These are phyloP conservation scores for Siphlonurus alternatus DNA, from an alignment of 2,888 invertebrate genomes.

Conservation along the genomic window DNA sequence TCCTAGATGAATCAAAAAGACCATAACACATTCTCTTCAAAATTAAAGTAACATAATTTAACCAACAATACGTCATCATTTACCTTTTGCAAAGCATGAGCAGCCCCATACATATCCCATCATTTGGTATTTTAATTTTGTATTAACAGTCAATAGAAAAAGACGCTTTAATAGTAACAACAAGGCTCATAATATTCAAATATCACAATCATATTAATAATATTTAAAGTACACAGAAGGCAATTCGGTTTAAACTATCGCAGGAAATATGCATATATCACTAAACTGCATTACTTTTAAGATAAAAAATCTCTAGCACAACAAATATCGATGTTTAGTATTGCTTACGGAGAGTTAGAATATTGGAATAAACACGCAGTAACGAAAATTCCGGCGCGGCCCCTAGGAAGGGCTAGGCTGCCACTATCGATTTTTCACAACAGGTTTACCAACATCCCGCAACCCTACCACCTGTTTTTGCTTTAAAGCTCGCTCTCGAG, in stretches of 20 bases:
- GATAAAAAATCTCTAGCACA: background rate
- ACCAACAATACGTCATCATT: conserved; percentile 13
- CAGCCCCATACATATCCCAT: conserved; percentile 92
- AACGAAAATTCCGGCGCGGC: background rate
- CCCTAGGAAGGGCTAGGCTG: background rate
- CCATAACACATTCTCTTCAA: background rate
- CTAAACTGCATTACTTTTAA: background rate
- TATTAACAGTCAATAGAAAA: background rate
- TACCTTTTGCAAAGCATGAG: conserved; percentile 74
- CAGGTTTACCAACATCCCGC: background rate
- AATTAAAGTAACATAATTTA: background rate
- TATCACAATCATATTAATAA: background rate
- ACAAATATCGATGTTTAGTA: background rate
- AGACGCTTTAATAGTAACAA: background rate
- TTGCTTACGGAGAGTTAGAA: background rate
- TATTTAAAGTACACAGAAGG: background rate
- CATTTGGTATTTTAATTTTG: conserved; percentile 29
- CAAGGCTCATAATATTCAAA: background rate
- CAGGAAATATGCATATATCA: background rate
- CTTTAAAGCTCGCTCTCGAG: background rate
- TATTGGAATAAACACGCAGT: background rate
- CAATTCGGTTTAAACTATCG: background rate
- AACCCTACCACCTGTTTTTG: background rate
- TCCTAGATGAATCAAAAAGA: conserved; percentile 9
- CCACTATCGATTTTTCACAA: conserved; percentile 1